A percentile compares a stretch with the other conserved stretches of the same genome.
These are phyloP conservation scores for Drosophila incognita DNA, from an alignment of 2,888 invertebrate species.

Conservation along the genomic window DNA sequence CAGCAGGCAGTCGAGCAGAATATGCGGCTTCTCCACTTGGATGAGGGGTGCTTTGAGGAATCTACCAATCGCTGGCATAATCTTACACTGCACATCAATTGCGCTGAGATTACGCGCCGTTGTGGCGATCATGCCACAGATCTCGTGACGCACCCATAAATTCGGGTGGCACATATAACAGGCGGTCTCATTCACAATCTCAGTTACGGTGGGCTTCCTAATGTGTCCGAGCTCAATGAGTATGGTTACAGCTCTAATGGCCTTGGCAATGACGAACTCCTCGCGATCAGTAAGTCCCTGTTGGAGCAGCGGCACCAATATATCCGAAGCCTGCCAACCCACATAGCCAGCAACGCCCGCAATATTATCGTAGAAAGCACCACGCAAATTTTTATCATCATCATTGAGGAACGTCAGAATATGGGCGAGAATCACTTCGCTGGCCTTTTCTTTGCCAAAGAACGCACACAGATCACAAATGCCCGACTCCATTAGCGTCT, in stretches of 20 bases:
- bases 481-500: constrained; percentile 95
- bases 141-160: constrained; percentile 93
- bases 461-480: constrained; percentile 96
- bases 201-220: constrained; percentile 93
- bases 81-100: constrained; percentile 97
- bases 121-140: constrained; percentile 94
- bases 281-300: constrained; percentile 98
- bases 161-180: constrained; percentile 96
- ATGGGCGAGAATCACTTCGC: constrained; percentile 97
- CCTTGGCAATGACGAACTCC: constrained; percentile 96
- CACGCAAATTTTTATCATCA: constrained; percentile 95
- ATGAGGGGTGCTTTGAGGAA: constrained; percentile 90
- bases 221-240: constrained; percentile 94
- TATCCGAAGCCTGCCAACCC: constrained; percentile 96
- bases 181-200: constrained; percentile 93
- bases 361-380: constrained; percentile 97
- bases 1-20: constrained; percentile 92
- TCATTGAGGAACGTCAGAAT: constrained; percentile 99
- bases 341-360: constrained; percentile 97
- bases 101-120: constrained; percentile 92
- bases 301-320: constrained; percentile 95
- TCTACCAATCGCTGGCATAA: constrained; percentile 89
- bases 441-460: constrained; percentile 98
- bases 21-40: constrained; percentile 92
- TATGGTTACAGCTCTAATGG: constrained; percentile 93